These are phyloP conservation scores for Brachypteracias leptosomus DNA, from an alignment of 2,113 vertebrate species.

Conservation along the genomic window DNA sequence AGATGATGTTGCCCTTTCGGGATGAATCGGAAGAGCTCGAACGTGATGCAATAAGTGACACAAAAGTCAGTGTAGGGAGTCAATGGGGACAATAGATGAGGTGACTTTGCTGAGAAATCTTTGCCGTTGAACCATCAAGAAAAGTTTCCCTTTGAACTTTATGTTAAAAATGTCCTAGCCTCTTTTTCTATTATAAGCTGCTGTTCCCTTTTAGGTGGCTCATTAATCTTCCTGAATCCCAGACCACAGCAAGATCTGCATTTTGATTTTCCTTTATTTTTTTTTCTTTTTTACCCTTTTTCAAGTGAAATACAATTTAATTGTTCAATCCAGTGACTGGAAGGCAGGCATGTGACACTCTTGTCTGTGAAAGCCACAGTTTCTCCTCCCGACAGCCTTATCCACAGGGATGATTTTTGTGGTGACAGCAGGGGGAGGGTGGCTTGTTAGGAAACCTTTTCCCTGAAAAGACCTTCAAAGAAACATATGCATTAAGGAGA, in stretches of 20 bases:
- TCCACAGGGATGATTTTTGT: conserved; percentile 46
- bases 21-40: neutral
- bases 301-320: conserved; percentile 44
- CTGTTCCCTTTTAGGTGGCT: conserved; percentile 43
- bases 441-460: conserved; percentile 41
- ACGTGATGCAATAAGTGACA: conserved; percentile 22
- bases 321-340: conserved; percentile 31
- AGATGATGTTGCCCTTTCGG: neutral
- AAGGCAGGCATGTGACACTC: neutral
- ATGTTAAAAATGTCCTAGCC: conserved; percentile 40
- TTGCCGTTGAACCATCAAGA: conserved; percentile 44
- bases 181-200: conserved; percentile 35
- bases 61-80: conserved; percentile 24
- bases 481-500: neutral
- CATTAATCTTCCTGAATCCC: conserved; percentile 38
- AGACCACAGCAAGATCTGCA: conserved; percentile 58
- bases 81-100: conserved; percentile 25
- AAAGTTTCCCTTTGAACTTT: conserved; percentile 57
- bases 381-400: conserved; percentile 21
- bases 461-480: conserved; percentile 56
- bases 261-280: neutral
- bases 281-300: neutral
- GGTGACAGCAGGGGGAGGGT: conserved; percentile 24
- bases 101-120: conserved; percentile 43
- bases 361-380: neutral